phyloP scores from a whole-genome alignment of 35 echinoderm and acorn worm species.

The Stichopus chloronotus region DNA sequence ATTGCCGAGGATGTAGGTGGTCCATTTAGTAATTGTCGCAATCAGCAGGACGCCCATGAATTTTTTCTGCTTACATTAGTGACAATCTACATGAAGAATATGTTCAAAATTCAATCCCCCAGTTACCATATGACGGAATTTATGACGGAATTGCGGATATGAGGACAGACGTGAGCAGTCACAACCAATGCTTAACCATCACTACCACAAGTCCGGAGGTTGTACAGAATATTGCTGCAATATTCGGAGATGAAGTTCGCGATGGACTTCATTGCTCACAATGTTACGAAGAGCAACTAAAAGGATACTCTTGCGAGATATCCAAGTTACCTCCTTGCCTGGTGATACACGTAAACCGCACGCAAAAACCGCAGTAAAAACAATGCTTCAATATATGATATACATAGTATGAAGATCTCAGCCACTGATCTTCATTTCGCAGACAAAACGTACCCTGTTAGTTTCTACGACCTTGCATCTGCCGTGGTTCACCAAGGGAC shows the following conservation, averaged over 20 bases:
- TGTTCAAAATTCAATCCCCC: neutral
- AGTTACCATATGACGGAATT: neutral
- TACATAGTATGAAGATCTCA: neutral
- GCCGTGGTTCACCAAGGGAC: neutral
- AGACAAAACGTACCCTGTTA: neutral
- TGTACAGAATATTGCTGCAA: neutral
- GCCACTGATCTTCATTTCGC: neutral
- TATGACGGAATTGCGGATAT: neutral
- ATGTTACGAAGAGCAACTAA: neutral
- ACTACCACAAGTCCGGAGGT: neutral
- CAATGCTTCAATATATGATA: neutral
- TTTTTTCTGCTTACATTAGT: neutral
- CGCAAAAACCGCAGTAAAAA: neutral
- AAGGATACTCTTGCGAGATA: constrained; percentile 7
- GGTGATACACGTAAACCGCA: neutral
- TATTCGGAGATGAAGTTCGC: neutral
- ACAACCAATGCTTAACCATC: neutral
- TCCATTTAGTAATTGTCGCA: neutral
- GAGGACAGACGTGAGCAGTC: neutral
- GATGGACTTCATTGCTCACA: neutral
- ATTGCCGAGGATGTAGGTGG: too few species aligned
- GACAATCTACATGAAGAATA: neutral
- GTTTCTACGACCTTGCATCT: neutral
- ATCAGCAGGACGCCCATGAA: neutral
- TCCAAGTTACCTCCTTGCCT: constrained; percentile 11